These are phyloP conservation scores for Carcina quercana DNA, from an alignment of 2,888 invertebrate species.

Conservation along the genomic window DNA sequence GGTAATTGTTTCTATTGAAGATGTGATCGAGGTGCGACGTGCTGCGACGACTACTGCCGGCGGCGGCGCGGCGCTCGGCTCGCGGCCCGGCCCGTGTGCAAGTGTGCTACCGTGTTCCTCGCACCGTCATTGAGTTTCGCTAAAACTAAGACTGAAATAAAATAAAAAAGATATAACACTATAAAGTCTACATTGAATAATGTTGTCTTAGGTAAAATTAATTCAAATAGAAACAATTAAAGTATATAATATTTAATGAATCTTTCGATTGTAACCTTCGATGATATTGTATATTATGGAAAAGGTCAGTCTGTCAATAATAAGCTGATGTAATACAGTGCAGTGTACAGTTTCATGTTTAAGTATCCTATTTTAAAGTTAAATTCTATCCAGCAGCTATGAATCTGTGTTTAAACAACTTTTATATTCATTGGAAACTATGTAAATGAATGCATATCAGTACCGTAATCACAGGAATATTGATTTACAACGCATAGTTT, in stretches of 20 bases:
- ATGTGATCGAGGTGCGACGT: slow-evolving; percentile 36
- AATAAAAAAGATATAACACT: slow-evolving; percentile 66
- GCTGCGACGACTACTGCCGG: too few relatives aligned
- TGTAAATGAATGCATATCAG: slow-evolving; percentile 65
- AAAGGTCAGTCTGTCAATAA: slow-evolving; percentile 51
- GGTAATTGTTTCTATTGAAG: slow-evolving; percentile 45
- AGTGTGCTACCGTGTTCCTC: slow-evolving; percentile 50
- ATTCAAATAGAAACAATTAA: slow-evolving; percentile 70
- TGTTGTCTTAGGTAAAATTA: slow-evolving; percentile 71
- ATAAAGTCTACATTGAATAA: slow-evolving; percentile 66
- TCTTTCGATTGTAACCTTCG: slow-evolving; percentile 57
- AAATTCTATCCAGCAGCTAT: slow-evolving; percentile 67
- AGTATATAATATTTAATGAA: slow-evolving; percentile 67
- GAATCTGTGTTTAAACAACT: slow-evolving; percentile 72
- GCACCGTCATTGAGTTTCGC: slow-evolving; percentile 65
- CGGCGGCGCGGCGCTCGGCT: slow-evolving; percentile 36
- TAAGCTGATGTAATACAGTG: slow-evolving; percentile 58
- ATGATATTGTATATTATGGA: slow-evolving; percentile 56
- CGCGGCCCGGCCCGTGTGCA: too few relatives aligned
- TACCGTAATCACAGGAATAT: slow-evolving; percentile 62
- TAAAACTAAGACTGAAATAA: slow-evolving; percentile 73
- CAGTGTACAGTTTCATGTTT: slow-evolving; percentile 63
- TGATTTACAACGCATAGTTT: slow-evolving; percentile 67
- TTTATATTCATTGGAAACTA: slow-evolving; percentile 66
- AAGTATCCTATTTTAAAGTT: slow-evolving; percentile 60